These are phyloP conservation scores for Trichonephila inaurata DNA, from an alignment of 1,140 invertebrate genomes.

Conservation along the genomic window DNA sequence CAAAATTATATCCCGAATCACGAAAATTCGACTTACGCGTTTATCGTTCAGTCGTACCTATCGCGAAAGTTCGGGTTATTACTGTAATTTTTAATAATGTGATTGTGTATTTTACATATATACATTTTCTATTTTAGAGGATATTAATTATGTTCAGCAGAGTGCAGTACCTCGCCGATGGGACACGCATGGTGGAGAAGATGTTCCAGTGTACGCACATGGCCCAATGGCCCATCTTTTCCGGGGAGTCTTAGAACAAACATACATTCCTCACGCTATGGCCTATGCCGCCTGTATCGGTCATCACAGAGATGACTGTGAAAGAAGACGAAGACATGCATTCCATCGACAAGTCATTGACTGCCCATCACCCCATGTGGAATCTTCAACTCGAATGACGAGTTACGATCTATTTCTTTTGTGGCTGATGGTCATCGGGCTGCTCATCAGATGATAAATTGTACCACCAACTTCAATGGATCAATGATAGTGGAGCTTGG, in stretches of 20 bases:
- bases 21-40: no score
- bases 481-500: constrained; percentile 19
- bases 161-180: constrained; percentile 69
- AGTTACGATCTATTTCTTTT: background rate
- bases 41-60: no score
- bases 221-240: constrained; percentile 94
- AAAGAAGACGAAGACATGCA: constrained; percentile 5
- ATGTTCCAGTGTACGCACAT: constrained; percentile 84
- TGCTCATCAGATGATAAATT: constrained; percentile 28
- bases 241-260: constrained; percentile 94
- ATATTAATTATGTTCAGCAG: constrained; percentile 74
- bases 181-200: constrained; percentile 88
- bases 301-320: constrained; percentile 70
- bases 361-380: constrained; percentile 59
- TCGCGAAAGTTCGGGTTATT: no score
- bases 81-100: background rate
- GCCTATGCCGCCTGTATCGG: constrained; percentile 83
- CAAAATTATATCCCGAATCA: no score
- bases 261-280: constrained; percentile 92
- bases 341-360: constrained; percentile 55
- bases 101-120: background rate
- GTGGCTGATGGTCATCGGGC: constrained; percentile 20
- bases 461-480: background rate
- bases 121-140: constrained; percentile 21
- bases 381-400: background rate